Evolutionary conservation across 2,113 vertebrate species (phyloP).

Genomic region (Eurystomus gularis): DNA sequence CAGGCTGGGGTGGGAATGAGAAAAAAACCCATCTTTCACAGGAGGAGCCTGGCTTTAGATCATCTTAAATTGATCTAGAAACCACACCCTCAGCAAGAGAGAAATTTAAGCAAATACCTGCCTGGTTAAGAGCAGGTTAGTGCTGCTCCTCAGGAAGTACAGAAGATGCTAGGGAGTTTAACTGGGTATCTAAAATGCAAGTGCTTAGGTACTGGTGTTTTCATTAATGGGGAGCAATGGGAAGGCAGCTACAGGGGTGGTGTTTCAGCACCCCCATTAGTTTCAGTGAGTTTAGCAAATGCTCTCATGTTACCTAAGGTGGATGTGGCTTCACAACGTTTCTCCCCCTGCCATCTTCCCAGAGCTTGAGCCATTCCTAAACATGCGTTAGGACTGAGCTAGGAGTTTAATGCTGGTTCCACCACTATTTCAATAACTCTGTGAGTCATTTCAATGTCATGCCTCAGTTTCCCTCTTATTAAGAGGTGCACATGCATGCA

Average conservation of each 20-base stretch:
- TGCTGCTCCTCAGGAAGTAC: conserved; percentile 31
- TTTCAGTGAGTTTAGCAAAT: neutral
- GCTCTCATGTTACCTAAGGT: neutral
- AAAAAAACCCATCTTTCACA: neutral
- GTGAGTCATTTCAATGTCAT: conserved; percentile 1
- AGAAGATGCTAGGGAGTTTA: neutral
- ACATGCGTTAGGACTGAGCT: neutral
- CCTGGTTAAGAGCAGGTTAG: conserved; percentile 1
- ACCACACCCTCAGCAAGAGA: neutral
- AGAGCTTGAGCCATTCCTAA: neutral
- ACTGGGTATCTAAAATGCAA: neutral
- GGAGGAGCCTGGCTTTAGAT: neutral
- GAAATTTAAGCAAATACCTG: conserved; percentile 28
- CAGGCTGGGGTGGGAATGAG: neutral
- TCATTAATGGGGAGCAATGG: neutral
- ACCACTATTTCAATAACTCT: neutral
- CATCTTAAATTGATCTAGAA: neutral
- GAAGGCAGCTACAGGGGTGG: neutral
- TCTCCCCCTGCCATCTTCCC: neutral
- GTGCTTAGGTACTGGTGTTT: neutral
- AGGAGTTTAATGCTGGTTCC: neutral
- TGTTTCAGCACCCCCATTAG: neutral
- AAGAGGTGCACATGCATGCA: neutral
- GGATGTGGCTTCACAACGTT: neutral
- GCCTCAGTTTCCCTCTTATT: conserved; percentile 59